Conservation (phyloP, 2,797 vertebrate genomes). For the Apogon hyalosoma region DNA sequence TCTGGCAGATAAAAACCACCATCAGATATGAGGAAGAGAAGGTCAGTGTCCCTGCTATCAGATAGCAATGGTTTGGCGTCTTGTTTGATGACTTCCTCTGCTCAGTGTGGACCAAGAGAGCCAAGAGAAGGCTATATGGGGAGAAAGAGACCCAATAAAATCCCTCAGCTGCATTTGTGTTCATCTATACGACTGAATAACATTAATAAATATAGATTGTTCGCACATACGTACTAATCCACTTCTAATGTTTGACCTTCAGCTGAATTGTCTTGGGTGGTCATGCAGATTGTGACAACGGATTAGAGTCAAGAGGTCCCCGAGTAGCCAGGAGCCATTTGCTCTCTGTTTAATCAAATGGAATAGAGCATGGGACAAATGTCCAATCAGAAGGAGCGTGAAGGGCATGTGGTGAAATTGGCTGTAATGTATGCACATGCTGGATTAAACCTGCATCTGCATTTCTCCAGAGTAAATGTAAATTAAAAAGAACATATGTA, state of each 20-base stretch:
- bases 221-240: background rate
- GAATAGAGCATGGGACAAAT: constrained; percentile 64
- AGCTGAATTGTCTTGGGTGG: constrained; percentile 1
- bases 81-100: constrained; percentile 69
- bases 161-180: background rate
- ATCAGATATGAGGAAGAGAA: constrained; percentile 83
- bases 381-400: constrained; percentile 61
- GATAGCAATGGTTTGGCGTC: constrained; percentile 67
- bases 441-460: constrained; percentile 52
- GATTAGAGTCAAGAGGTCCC: constrained; percentile 40
- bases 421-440: constrained; percentile 40
- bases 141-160: constrained; percentile 23
- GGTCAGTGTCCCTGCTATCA: constrained; percentile 78
- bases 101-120: constrained; percentile 45
- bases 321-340: constrained; percentile 49
- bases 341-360: constrained; percentile 67
- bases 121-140: constrained; percentile 23
- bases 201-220: too few species aligned
- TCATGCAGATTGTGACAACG: constrained; percentile 30
- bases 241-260: constrained; percentile 42
- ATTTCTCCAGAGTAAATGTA: constrained; percentile 26
- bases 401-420: constrained; percentile 59
- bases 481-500: constrained; percentile 20
- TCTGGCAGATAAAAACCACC: constrained; percentile 81
- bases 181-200: too few species aligned